These are phyloP conservation scores for Carcina quercana DNA, from an alignment of 2,888 invertebrate species.

Conservation along the genomic window DNA sequence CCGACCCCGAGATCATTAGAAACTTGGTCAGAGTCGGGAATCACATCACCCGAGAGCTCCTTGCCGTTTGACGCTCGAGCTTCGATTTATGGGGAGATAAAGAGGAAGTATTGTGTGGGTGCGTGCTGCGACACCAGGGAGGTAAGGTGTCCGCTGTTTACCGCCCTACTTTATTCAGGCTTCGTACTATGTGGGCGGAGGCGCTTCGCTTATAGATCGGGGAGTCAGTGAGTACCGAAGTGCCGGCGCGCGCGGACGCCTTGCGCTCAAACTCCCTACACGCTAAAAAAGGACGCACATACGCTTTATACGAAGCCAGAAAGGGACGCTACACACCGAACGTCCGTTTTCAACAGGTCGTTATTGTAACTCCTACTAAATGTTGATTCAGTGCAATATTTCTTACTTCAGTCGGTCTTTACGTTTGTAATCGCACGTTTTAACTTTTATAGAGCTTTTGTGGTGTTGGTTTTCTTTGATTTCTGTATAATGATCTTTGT, in stretches of 20 bases:
- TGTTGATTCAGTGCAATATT: conserved; percentile 62
- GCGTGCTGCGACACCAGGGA: conserved; percentile 2
- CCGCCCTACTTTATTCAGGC: conserved; percentile 56
- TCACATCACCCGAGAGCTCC: too few relatives aligned
- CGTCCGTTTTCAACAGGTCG: conserved; percentile 68
- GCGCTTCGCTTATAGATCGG: conserved; percentile 60
- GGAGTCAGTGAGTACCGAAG: conserved; percentile 57
- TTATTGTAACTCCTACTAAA: conserved; percentile 64
- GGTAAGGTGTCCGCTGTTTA: conserved; percentile 66
- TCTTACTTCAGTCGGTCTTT: conserved; percentile 45
- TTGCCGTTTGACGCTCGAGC: conserved; percentile 18
- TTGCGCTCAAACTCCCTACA: conserved; percentile 27
- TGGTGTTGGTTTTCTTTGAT: conserved; percentile 8
- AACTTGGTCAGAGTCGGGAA: background rate
- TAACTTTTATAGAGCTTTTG: conserved; percentile 40
- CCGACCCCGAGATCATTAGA: too few relatives aligned
- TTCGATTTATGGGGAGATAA: conserved; percentile 24
- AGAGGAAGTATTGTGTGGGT: conserved; percentile 11
- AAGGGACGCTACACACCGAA: conserved; percentile 42
- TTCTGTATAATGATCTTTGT: conserved; percentile 7
- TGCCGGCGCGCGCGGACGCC: conserved; percentile 59
- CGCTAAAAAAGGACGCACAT: conserved; percentile 41
- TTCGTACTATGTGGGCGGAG: conserved; percentile 42
- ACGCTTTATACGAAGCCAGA: conserved; percentile 35
- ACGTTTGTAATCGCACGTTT: conserved; percentile 33